phyloP scores from a whole-genome alignment of 2,113 vertebrate genomes.

The Neotoma lepida region DNA sequence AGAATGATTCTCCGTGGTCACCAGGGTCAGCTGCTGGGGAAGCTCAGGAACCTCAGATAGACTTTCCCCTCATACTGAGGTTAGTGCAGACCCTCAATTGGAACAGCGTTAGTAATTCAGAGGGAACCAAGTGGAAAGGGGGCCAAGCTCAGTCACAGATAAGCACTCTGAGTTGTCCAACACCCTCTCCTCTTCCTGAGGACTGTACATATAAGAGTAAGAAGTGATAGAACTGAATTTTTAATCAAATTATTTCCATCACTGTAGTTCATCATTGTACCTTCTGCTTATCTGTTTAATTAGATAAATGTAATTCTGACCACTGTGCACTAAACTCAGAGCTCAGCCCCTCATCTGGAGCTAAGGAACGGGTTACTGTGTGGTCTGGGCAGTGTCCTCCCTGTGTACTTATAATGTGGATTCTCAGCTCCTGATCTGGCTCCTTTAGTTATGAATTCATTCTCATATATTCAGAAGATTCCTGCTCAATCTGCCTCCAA shows the following conservation, averaged over 20 bases:
- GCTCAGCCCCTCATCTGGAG: not conserved
- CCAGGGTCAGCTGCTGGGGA: not conserved
- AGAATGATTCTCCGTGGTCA: not conserved
- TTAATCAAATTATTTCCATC: not conserved
- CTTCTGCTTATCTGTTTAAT: not conserved
- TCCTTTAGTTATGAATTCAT: not conserved
- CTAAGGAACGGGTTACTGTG: not conserved
- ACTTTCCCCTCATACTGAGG: too few species aligned
- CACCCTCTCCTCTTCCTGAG: not conserved
- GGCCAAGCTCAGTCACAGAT: not conserved
- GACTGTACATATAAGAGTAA: not conserved
- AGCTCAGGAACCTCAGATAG: not conserved
- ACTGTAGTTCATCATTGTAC: too few species aligned
- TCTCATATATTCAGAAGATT: too few species aligned
- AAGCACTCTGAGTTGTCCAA: not conserved
- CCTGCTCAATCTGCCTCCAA: too few species aligned
- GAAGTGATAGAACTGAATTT: not conserved
- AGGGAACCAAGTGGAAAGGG: not conserved
- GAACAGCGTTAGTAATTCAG: not conserved
- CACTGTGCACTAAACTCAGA: not conserved
- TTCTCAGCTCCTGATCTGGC: not conserved
- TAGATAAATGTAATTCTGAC: not conserved
- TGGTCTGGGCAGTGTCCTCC: fast-evolving
- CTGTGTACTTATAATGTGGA: not conserved
- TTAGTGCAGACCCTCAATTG: too few species aligned